A percentile compares a stretch with the other conserved stretches of the same genome.
phyloP scores from a whole-genome alignment of 2,888 invertebrate species.

The Watsonalla binaria region DNA sequence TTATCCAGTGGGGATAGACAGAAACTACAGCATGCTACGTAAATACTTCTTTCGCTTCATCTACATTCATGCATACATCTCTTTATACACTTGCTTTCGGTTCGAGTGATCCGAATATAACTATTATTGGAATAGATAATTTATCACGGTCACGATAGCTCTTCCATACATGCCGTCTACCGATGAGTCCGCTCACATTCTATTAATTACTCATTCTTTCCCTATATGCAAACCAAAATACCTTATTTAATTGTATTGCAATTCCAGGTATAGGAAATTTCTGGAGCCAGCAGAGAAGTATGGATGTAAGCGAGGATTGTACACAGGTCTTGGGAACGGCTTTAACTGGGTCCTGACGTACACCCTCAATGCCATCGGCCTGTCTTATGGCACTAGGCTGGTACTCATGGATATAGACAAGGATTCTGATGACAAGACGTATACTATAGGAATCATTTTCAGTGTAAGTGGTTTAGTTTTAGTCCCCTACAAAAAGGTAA shows the following conservation, averaged over 20 bases:
- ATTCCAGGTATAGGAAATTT: conserved; percentile 69
- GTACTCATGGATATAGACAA: conserved; percentile 80
- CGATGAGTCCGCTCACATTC: too few relatives aligned
- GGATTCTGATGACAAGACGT: conserved; percentile 77
- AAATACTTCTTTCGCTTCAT: too few relatives aligned
- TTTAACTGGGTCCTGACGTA: conserved; percentile 88
- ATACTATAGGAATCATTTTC: conserved; percentile 83
- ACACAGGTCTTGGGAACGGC: conserved; percentile 84
- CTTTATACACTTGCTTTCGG: too few relatives aligned
- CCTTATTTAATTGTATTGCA: background rate
- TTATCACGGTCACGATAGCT: too few relatives aligned
- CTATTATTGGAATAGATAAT: too few relatives aligned
- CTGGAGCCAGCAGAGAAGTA: conserved; percentile 81
- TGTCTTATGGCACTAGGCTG: conserved; percentile 87
- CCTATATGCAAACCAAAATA: too few relatives aligned
- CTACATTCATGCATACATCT: too few relatives aligned
- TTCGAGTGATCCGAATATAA: background rate
- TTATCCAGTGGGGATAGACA: too few relatives aligned
- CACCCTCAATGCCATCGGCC: conserved; percentile 84
- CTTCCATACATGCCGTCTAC: too few relatives aligned
- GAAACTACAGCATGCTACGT: too few relatives aligned
- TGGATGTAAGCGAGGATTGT: conserved; percentile 82
- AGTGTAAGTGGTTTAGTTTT: conserved; percentile 72
- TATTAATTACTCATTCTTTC: too few relatives aligned
- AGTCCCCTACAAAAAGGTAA: background rate